Evolutionary conservation across 2,888 invertebrate genomes (phyloP), one percentile per base, ranked within the genome.

Genomic region (Parapristionchus giblindavisi): DNA sequence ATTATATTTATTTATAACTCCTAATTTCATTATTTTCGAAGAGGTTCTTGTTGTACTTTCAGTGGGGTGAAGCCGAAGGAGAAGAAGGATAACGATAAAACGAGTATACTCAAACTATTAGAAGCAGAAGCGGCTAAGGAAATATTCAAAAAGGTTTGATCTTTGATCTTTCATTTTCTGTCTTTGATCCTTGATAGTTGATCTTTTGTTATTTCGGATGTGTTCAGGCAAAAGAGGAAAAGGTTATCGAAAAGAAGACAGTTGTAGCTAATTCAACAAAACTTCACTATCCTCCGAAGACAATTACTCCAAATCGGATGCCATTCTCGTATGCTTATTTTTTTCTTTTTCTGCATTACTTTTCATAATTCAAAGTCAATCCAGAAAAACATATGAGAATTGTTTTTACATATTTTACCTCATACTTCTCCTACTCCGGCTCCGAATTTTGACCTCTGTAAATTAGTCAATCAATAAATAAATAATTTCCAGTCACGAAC

Each of bases 101-200:
- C 51, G 51, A 68, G 68, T 17, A 68, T 68, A 4, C 52, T 68
- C 8, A 14, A 32, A 2, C 52, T 68, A 14, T 24, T 68, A 34
- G 68, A 68, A 24, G 51, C 36, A 0, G 52, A 51, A 52, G 68
- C 68, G n/a, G 68, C 68, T 3, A 68, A 68, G 36, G 68, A 68
- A 17, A 68, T 68, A 34, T 48, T 27, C 2, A 68, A 68, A 40
- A 68, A 32, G 52, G 68, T 68, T 2, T 14, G 68, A 24, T 21
- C 11, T n/a, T 63, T 21, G 60, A n/a, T 11, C 36, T 17, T n/a
- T n/a, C 3, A 32, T 14, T 17, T 29, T 4, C 21, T 32, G 36
- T 36, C n/a, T 27, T 29, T 48, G 11, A 48, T 48, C 17, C 17
- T 48, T 48, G 48, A 14, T 14, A 48, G 21, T 21, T 14, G 48